Conservation (phyloP, 2,888 invertebrate genomes). For the Cosmorhoe ocellata region DNA sequence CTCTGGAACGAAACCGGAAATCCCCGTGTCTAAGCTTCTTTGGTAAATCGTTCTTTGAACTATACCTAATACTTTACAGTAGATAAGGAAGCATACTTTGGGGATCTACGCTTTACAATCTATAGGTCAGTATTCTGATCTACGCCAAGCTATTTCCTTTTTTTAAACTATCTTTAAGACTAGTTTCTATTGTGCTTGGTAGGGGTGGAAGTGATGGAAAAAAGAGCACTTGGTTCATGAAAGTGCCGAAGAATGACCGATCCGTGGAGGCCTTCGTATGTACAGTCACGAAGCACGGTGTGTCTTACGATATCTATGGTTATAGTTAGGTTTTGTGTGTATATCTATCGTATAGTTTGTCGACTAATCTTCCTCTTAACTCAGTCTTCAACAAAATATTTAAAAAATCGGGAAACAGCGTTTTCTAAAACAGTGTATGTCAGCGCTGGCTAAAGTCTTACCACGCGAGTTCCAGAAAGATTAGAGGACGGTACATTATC, state of each 20-base stretch:
- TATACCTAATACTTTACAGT: slow-evolving; percentile 59
- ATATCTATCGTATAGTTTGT: slow-evolving; percentile 49
- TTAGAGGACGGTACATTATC: slow-evolving; percentile 46
- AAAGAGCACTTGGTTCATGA: slow-evolving; percentile 51
- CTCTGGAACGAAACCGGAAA: slow-evolving; percentile 61
- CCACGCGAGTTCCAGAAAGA: slow-evolving; percentile 33
- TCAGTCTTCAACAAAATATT: neutral
- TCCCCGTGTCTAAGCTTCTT: slow-evolving; percentile 54
- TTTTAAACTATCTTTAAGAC: slow-evolving; percentile 45
- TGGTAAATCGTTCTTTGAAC: slow-evolving; percentile 58
- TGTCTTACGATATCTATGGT: slow-evolving; percentile 82
- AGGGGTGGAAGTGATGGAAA: slow-evolving; percentile 45
- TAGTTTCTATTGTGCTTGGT: slow-evolving; percentile 56
- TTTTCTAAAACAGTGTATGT: neutral
- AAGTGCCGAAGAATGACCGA: slow-evolving; percentile 39
- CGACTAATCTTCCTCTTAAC: slow-evolving; percentile 52
- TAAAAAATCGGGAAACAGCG: neutral
- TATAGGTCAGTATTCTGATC: slow-evolving; percentile 60
- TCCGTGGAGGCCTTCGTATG: slow-evolving; percentile 44
- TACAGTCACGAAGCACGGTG: slow-evolving; percentile 68
- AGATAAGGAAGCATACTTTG: slow-evolving; percentile 47
- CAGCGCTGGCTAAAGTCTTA: slow-evolving; percentile 6
- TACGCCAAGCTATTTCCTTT: slow-evolving; percentile 72
- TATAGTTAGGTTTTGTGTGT: slow-evolving; percentile 61
- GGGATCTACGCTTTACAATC: slow-evolving; percentile 64